Conservation (phyloP, 1,140 invertebrate genomes). For the Danaus melanippus region DNA sequence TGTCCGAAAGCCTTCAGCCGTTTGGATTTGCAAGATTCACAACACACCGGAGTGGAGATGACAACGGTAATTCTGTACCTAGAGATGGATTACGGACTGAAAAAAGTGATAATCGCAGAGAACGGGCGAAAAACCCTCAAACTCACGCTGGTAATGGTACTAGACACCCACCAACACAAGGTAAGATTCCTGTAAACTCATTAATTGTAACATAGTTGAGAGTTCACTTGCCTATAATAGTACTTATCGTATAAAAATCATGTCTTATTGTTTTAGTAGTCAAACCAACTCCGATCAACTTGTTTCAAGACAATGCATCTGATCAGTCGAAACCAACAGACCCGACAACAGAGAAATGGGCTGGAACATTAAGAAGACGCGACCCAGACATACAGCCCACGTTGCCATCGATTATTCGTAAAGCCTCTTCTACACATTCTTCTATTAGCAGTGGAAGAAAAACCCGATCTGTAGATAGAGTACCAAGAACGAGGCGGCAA, state of each 20-base stretch:
- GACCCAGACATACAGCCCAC: conserved; percentile 79
- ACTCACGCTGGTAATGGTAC: conserved; percentile 52
- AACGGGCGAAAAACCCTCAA: conserved; percentile 34
- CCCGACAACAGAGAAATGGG: conserved; percentile 73
- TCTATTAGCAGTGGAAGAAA: conserved; percentile 62
- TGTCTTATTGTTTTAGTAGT: conserved; percentile 41
- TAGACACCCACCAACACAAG: conserved; percentile 56
- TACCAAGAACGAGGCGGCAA: conserved; percentile 47
- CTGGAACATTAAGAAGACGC: conserved; percentile 74
- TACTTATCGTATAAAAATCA: background rate
- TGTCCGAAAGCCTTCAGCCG: conserved; percentile 75
- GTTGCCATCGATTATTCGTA: conserved; percentile 74
- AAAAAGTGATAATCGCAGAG: conserved; percentile 37
- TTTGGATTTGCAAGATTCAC: conserved; percentile 77
- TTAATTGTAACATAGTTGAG: background rate
- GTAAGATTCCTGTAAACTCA: conserved; percentile 21
- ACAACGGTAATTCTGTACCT: conserved; percentile 28
- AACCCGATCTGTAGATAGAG: conserved; percentile 72
- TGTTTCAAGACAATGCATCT: conserved; percentile 38
- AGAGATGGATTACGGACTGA: conserved; percentile 60
- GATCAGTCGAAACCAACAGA: conserved; percentile 52
- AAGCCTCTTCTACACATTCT: conserved; percentile 43
- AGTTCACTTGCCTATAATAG: background rate
- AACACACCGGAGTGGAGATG: conserved; percentile 38
- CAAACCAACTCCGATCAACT: conserved; percentile 45